Evolutionary conservation across 92 coral and sea anemone genomes (phyloP), one percentile per base, ranked within the genome.

Genomic region (Umimayanthus kanabou): DNA sequence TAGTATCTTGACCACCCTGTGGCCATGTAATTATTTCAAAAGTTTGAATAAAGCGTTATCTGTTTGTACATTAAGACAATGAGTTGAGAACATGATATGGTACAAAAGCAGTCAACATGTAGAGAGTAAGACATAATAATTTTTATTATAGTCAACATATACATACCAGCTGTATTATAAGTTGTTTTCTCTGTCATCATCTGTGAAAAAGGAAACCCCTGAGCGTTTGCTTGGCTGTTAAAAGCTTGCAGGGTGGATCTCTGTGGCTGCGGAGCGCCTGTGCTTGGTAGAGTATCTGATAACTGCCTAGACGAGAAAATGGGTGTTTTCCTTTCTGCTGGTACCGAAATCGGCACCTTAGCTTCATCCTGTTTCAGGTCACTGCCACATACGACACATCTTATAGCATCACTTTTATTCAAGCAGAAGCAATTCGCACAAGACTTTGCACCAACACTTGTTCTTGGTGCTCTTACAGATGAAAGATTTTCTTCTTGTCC

Each of bases 371-470:
- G 70, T 4, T 40, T 50, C 16, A 94, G 87, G 6, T 73, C 84
- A 3, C 73, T 82, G 26, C 88, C 87, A 86, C 98, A 96, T 18
- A 92, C 92, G 66, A 84, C 45, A 90, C 98, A 96, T 4, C n/a
- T 76, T 20, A 70, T 84, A 6, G 88, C 91, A 55, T 82, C 85
- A 58, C 89, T 89, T 39, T 79, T 45, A 66, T 93, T 94, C 10
- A 96, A 65, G 30, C 88, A 93, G 85, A 40, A 94, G 79, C 98
- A 96, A 69, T 88, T 53, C 2, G 94, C 90, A 76, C 98, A 96
- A 6, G 98, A 92, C 30, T 90, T 43, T 57, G 91, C 92, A 16
- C 50, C 25, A 2, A 61, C 64, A 9, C 78, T 87, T 73, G 77
- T 40, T 10, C 77, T 88, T 49, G 93, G 26, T 72, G 78, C 77